phyloP scores from a whole-genome alignment of 2,113 vertebrate species.

The Speoplatyrhinus poulsoni region DNA sequence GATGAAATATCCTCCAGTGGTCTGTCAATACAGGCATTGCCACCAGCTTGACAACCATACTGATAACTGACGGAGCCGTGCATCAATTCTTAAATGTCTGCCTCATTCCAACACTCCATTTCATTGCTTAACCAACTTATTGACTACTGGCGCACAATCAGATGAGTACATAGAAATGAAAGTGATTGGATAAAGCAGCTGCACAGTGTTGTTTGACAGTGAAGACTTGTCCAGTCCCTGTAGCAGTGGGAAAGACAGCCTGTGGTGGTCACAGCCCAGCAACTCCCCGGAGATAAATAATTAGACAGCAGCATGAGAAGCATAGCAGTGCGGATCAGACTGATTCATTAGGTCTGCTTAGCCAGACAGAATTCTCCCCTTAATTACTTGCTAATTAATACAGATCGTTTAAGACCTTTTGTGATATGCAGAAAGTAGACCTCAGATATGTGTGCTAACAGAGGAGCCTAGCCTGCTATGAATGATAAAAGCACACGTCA shows the following conservation, averaged over 20 bases:
- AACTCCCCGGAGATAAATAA: conserved; percentile 45
- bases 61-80: conserved; percentile 31
- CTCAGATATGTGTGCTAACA: conserved; percentile 4
- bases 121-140: conserved; percentile 40
- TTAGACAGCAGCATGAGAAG: conserved; percentile 40
- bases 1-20: conserved; percentile 12
- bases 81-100: conserved; percentile 28
- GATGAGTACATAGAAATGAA: conserved; percentile 14
- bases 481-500: conserved; percentile 31
- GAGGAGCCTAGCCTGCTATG: conserved; percentile 20
- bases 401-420: conserved; percentile 41
- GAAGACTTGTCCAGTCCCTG: not conserved
- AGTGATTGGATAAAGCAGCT: conserved; percentile 14
- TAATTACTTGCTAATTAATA: conserved; percentile 62
- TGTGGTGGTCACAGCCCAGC: conserved; percentile 39
- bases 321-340: conserved; percentile 31
- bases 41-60: conserved; percentile 24
- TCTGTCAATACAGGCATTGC: conserved; percentile 9
- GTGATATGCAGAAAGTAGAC: conserved; percentile 22
- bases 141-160: conserved; percentile 19
- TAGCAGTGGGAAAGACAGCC: conserved; percentile 35
- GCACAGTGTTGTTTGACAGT: conserved; percentile 12
- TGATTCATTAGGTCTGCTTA: conserved; percentile 62
- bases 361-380: conserved; percentile 47
- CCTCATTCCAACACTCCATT: conserved; percentile 2